Evolutionary conservation across 2,888 invertebrate genomes (phyloP), one percentile per base, ranked within the genome.

Genomic region (Conistra vaccinii): DNA sequence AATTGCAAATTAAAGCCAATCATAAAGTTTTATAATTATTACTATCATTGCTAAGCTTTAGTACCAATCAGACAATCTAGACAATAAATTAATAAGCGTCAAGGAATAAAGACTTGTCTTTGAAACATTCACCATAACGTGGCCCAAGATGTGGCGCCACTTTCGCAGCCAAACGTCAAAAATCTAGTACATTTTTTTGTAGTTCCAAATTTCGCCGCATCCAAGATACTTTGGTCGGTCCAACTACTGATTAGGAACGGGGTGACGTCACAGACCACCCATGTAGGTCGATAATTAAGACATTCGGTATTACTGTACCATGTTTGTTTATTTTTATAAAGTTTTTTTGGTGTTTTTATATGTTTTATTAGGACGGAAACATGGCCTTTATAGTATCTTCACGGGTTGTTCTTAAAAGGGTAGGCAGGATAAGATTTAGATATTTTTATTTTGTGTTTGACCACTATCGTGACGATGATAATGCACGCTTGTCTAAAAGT

Each of bases 201-300:
- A 80, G 75, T 80, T 58, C 75, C 42, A 17, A 69, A 80, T 80
- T 69, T 69, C 23, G 60, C 57, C 69, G 65, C 65, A 39, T 1
- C 32, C 72, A 48, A 51, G 5, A 12, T 20, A 45, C n/a, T 53
- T 35, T 69, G 77, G 77, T 17, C 51, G 12, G 0, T 39, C 5
- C 26, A 42, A 51, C 39, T 26, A 26, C 61, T 82, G 76, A 80
- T 83, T 73, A 80, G 69, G 58, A 80, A 72, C 70, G 80, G 76
- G 12, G 23, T 80, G 73, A 65, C 78, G 81, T 82, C 67, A 68
- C 58, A n/a, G 91, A 88, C 90, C 90, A 90, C 91, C 90, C 90
- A 86, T 78, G 55, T 14, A 0, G 76, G 45, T 78, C 51, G 78
- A 88, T 90, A 90, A 91, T 91, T 90, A 90, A 91, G 90, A 89